These are phyloP conservation scores for Meles meles DNA, from an alignment of 2,113 vertebrate species.

Conservation along the genomic window DNA sequence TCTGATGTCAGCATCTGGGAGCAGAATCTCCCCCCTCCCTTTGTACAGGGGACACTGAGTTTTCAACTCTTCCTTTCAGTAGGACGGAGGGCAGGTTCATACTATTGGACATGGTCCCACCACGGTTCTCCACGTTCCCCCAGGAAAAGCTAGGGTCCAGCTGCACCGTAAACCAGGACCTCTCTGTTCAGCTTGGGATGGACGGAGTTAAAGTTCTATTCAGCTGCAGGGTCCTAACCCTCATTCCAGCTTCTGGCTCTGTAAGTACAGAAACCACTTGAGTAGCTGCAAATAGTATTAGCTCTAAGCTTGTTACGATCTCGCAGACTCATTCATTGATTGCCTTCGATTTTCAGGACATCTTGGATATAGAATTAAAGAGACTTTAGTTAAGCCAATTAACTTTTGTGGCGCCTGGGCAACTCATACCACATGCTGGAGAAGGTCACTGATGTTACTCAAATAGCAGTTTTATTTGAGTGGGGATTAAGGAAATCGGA, in stretches of 20 bases:
- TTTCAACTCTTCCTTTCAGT: not conserved
- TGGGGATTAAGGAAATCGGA: constrained; percentile 24
- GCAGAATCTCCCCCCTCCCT: not conserved
- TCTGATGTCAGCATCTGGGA: not conserved
- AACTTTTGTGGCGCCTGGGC: constrained; percentile 7
- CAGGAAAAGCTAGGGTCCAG: not conserved
- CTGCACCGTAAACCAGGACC: not conserved
- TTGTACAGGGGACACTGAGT: not conserved
- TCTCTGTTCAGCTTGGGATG: not conserved
- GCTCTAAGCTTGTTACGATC: constrained; percentile 48
- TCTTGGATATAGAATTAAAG: constrained; percentile 66
- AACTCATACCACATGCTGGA: not conserved
- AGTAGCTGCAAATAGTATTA: constrained; percentile 67
- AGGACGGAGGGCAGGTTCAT: not conserved
- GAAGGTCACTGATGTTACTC: constrained; percentile 26
- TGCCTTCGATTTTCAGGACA: constrained; percentile 64
- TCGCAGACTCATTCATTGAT: constrained; percentile 64
- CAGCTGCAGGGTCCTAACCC: not conserved
- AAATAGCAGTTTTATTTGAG: constrained; percentile 51
- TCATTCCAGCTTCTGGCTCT: constrained; percentile 43
- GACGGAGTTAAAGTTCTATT: constrained; percentile 46
- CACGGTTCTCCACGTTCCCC: not conserved
- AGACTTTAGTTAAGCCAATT: constrained; percentile 64
- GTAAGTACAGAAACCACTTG: constrained; percentile 52
- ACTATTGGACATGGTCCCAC: not conserved